Evolutionary conservation across 2,797 vertebrate genomes (phyloP), one percentile per base, ranked within the genome.

Genomic region (Poecile montanus): DNA sequence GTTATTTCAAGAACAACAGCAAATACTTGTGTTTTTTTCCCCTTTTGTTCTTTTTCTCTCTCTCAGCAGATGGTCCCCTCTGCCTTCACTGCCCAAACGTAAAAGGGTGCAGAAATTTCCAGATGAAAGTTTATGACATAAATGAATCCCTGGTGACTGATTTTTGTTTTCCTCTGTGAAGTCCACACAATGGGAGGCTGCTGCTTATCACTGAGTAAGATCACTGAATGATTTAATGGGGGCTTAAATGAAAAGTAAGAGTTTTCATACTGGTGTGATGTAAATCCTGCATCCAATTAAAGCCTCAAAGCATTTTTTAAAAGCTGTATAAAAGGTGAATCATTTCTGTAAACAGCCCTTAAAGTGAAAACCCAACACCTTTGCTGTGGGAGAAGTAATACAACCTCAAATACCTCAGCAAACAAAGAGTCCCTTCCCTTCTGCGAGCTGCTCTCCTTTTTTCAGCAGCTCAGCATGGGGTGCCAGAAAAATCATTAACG

Each of bases 391-490:
- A 91, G 88, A 91, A 88, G 91, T 89, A 91, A 82, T 89, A 84
- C 8, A 13, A 47, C 38, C 85, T 68, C 82, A 23, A 94, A 78
- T 93, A 94, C 79, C 91, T 97, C 93, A 72, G 54, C 91, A 96
- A 96, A 95, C 96, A 97, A 97, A 94, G 93, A 95, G 60, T 47
- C 66, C 13, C 62, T 77, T 47, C 60, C 81, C 91, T 96, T 96
- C 92, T 96, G 13, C 44, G 2, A 90, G 71, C 34, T 70, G 63
- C 72, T 88, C 56, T 73, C 78, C 93, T 92, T 96, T 78, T 80
- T 85, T 81, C 68, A 73, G 91, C 82, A 62, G 89, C 97, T 83
- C 98, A 97, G 97, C 97, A 93, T 93, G 97, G 93, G 97, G 97
- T 95, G 94, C 78, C 85, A 94, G 97, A 93, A 94, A 95, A 93